Conservation (phyloP, 2,797 vertebrate species). For the Leontopithecus rosalia region DNA sequence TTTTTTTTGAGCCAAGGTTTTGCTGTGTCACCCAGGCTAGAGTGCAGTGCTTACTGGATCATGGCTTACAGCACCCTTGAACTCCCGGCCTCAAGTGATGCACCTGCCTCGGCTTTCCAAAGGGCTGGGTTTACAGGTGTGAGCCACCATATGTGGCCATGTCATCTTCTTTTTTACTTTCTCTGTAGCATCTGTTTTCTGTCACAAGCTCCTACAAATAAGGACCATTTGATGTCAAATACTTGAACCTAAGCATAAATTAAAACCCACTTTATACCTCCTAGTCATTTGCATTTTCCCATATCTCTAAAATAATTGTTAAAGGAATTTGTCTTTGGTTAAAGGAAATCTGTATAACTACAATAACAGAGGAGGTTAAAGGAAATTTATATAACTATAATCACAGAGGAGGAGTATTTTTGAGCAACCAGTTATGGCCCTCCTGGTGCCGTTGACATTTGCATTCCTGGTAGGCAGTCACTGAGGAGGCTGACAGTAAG, state of each 20-base stretch:
- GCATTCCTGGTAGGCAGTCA: background rate
- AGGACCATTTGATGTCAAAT: background rate
- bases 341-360: background rate
- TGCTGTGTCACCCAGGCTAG: no score
- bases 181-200: background rate
- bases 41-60: no score
- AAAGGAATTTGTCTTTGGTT: conserved; percentile 31
- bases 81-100: background rate
- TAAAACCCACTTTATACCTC: background rate
- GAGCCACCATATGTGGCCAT: background rate
- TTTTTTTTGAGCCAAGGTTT: no score
- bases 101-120: background rate
- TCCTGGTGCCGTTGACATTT: background rate
- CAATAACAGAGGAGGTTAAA: background rate
- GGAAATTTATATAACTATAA: background rate
- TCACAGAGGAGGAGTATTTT: background rate
- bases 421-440: background rate
- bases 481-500: background rate
- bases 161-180: background rate
- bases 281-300: background rate
- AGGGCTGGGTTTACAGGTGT: background rate
- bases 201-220: conserved; percentile 14
- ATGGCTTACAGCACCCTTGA: no score
- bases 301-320: conserved; percentile 37
- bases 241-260: conserved; percentile 15